These are phyloP conservation scores for Eucidaris tribuloides DNA, from an alignment of 35 echinoderm and acorn worm species.

Conservation along the genomic window DNA sequence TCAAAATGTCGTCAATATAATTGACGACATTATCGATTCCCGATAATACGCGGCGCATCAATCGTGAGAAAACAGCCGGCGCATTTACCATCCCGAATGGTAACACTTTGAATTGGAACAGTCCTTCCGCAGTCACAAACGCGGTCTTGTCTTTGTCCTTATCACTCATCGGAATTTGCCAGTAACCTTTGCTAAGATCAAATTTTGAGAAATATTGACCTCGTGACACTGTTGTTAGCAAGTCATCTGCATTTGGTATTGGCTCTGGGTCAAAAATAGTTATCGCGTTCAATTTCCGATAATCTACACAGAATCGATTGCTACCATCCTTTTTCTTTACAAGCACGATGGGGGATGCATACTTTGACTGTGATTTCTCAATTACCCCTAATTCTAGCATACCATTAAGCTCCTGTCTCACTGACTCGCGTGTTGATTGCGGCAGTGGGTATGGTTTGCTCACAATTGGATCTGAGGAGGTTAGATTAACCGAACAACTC, in stretches of 20 bases:
- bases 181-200: conserved; percentile 64
- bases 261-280: conserved; percentile 68
- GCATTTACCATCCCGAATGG: conserved; percentile 57
- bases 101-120: conserved; percentile 41
- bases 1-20: background rate
- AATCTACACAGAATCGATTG: conserved; percentile 43
- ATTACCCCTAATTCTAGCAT: conserved; percentile 33
- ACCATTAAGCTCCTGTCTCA: background rate
- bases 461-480: conserved; percentile 39
- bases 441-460: conserved; percentile 53
- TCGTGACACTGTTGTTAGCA: conserved; percentile 6
- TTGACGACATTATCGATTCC: background rate
- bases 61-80: conserved; percentile 8
- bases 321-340: conserved; percentile 49
- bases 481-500: no score
- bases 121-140: conserved; percentile 5
- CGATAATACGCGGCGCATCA: background rate
- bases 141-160: conserved; percentile 33
- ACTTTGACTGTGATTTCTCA: conserved; percentile 27
- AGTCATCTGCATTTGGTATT: conserved; percentile 25
- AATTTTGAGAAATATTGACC: conserved; percentile 50
- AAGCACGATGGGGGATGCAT: conserved; percentile 39
- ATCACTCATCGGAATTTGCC: conserved; percentile 57
- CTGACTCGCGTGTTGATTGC: conserved; percentile 13
- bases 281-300: conserved; percentile 37